Conservation (phyloP, 2,888 invertebrate genomes). For the Calameuta filiformis region DNA sequence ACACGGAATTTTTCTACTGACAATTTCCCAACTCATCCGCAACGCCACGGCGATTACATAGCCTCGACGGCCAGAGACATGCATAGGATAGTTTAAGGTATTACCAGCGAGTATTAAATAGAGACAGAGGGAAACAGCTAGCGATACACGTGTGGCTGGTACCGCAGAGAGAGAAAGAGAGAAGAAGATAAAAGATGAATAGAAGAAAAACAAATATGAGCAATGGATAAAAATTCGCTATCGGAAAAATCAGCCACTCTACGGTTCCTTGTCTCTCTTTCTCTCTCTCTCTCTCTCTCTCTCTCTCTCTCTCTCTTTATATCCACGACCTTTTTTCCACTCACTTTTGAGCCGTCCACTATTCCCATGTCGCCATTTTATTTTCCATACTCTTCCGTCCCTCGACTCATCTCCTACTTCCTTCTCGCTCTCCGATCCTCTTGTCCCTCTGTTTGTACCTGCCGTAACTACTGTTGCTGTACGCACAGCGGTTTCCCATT, state of each 20-base stretch:
- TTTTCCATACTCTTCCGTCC: constrained; percentile 5
- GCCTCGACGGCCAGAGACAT: neutral
- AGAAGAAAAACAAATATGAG: constrained; percentile 25
- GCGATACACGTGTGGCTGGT: constrained; percentile 5
- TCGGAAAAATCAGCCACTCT: constrained; percentile 60
- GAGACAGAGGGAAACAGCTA: constrained; percentile 31
- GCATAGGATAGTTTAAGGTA: neutral
- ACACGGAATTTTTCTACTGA: neutral
- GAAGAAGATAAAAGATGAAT: constrained; percentile 23
- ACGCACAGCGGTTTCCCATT: neutral
- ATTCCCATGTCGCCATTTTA: constrained; percentile 7
- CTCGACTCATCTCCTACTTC: neutral
- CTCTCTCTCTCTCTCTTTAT: constrained; percentile 1
- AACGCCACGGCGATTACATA: neutral
- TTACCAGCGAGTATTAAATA: constrained; percentile 40
- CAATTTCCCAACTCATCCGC: neutral
- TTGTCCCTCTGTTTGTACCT: constrained; percentile 3
- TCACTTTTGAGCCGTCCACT: neutral
- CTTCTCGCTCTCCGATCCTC: neutral
- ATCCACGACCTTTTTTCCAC: neutral
- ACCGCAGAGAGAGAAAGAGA: constrained; percentile 17
- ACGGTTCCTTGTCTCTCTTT: constrained; percentile 16
- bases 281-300: neutral
- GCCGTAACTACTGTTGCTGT: neutral
- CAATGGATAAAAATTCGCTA: constrained; percentile 56